Evolutionary conservation across 2,113 vertebrate species (phyloP).

Genomic region (Oreochromis niloticus): DNA sequence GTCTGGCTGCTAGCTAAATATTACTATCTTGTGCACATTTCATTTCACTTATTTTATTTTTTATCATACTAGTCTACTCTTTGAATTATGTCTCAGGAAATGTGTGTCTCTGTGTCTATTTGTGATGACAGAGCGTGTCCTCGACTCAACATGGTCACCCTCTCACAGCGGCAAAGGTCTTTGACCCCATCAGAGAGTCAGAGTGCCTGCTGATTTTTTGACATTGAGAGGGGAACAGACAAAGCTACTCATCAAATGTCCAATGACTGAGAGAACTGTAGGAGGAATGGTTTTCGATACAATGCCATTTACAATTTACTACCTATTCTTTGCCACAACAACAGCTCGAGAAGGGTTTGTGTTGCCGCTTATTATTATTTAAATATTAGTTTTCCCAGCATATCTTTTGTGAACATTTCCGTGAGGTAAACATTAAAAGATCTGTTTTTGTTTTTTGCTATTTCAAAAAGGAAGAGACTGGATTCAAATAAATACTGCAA

Average conservation of each 20-base stretch:
- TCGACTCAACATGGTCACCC: slow-evolving; percentile 48
- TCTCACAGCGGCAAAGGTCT: slow-evolving; percentile 52
- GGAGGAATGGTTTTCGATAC: slow-evolving; percentile 49
- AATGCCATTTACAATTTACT: slow-evolving; percentile 55
- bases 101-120: neutral
- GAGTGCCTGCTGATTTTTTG: slow-evolving; percentile 62
- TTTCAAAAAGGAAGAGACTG: neutral
- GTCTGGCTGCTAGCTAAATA: slow-evolving; percentile 17
- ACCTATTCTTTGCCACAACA: slow-evolving; percentile 1
- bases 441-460: neutral
- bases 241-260: slow-evolving; percentile 64
- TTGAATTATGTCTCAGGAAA: slow-evolving; percentile 5
- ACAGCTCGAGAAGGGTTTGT: neutral
- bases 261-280: slow-evolving; percentile 30
- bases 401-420: neutral
- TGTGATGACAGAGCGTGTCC: slow-evolving; percentile 42
- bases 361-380: neutral
- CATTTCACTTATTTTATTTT: slow-evolving; percentile 20
- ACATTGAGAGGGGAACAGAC: slow-evolving; percentile 57
- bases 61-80: neutral
- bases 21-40: slow-evolving; percentile 11
- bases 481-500: neutral
- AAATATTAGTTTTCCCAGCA: neutral
- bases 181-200: slow-evolving; percentile 64
- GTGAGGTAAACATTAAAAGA: neutral